These are phyloP conservation scores for Monopterus albus DNA, from an alignment of 2,113 vertebrate species.

Conservation along the genomic window DNA sequence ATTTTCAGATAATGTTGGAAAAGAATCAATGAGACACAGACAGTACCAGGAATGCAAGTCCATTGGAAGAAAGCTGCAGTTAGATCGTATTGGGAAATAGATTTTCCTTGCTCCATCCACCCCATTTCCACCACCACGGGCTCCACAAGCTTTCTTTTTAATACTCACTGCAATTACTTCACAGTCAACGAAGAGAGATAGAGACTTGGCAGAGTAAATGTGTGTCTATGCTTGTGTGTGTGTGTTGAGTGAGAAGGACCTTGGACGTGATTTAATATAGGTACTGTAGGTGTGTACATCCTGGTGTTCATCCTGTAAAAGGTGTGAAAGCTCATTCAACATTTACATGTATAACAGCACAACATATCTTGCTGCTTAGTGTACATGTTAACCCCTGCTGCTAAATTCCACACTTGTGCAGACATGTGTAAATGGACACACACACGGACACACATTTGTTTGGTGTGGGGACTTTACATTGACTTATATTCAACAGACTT, in stretches of 20 bases:
- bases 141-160: constrained; percentile 85
- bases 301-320: constrained; percentile 55
- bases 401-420: constrained; percentile 69
- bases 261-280: constrained; percentile 40
- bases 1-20: constrained; percentile 90
- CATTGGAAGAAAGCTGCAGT: constrained; percentile 87
- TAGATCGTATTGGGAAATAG: constrained; percentile 90
- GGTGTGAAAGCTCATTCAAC: constrained; percentile 40
- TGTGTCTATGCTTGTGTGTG: constrained; percentile 37
- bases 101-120: constrained; percentile 82
- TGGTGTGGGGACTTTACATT: too few species aligned
- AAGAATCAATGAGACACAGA: constrained; percentile 88
- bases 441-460: constrained; percentile 20
- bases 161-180: constrained; percentile 89
- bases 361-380: constrained; percentile 39
- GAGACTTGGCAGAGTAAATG: constrained; percentile 83
- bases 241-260: constrained; percentile 25
- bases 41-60: constrained; percentile 90
- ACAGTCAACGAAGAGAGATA: constrained; percentile 85
- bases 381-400: constrained; percentile 52
- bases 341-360: constrained; percentile 59
- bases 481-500: too few species aligned
- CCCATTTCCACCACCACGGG: constrained; percentile 21
- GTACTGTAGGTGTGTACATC: constrained; percentile 33
- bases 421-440: constrained; percentile 65